These are phyloP conservation scores for Junonia oenone DNA, from an alignment of 2,888 invertebrate species.

Conservation along the genomic window DNA sequence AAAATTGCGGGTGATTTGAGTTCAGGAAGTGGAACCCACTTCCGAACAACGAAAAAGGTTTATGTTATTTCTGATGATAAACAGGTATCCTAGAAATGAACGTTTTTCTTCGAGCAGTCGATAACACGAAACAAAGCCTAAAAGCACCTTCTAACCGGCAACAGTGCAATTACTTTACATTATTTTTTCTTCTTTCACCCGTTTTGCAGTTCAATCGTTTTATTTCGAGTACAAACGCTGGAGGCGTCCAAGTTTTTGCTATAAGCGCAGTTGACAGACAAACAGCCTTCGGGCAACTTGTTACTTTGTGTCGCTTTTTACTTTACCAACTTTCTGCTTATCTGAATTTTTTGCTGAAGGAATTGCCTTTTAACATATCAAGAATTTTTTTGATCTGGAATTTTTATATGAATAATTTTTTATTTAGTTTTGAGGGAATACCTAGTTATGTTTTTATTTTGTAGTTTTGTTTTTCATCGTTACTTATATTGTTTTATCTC, in stretches of 20 bases:
- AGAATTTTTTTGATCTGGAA: background rate
- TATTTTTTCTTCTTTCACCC: background rate
- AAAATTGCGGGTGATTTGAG: too few relatives aligned
- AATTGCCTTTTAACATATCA: constrained; percentile 2
- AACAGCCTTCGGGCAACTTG: constrained; percentile 23
- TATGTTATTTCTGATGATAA: too few relatives aligned
- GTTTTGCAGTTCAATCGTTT: background rate
- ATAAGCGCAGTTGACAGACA: constrained; percentile 24
- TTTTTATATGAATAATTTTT: background rate
- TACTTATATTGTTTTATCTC: background rate
- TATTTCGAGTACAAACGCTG: constrained; percentile 12
- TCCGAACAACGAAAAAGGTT: too few relatives aligned
- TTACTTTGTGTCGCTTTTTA: constrained; percentile 19
- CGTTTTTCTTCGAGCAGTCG: too few relatives aligned
- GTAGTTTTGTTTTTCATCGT: too few relatives aligned
- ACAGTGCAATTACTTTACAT: background rate
- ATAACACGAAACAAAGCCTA: background rate
- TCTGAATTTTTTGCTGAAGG: constrained; percentile 6
- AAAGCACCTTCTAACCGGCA: background rate
- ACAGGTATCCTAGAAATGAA: too few relatives aligned
- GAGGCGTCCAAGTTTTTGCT: constrained; percentile 23
- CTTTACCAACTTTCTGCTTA: constrained; percentile 15
- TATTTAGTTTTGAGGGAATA: too few relatives aligned
- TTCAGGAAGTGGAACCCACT: too few relatives aligned
- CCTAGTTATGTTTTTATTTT: background rate